Base-by-base conservation (phyloP, 2,797 vertebrate species). In the Sitta carolinensis region DNA sequence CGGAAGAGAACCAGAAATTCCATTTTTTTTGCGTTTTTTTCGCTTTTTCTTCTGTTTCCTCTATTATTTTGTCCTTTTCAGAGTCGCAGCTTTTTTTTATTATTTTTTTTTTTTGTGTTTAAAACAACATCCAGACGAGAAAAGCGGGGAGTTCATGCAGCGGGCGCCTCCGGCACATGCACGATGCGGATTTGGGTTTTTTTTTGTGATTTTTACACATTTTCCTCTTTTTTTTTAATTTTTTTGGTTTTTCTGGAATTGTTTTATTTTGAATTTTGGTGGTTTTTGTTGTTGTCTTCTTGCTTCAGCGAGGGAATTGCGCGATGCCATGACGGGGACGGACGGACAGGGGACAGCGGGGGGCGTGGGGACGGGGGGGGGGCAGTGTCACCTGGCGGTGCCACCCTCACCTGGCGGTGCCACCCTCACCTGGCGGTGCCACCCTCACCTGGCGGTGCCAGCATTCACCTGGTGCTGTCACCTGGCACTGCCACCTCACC, bases 81-180 rank as follows among this genome's bases (percentile, higher is more conserved):
- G 18, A 42, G 43, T 34, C 32, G 20, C 22, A 58, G n/a, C 51
- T n/a, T 36, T 36, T 36, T 36, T 36, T 36, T 36, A 36, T 36
- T 36, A 10, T 26, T 26, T 4, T 25, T 14, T 3, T 22, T 30
- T 38, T 25, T 27, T 23, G 29, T 38, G 36, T 79, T n/a, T 11
- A 42, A 74, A 91, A 93, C 96, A 91, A 93, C 96, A 96, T 93
- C 94, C 94, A 97, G 95, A 95, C 87, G 69, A 95, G 98, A 94
- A 98, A 98, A 98, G 98, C 98, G 84, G 97, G 93, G 97, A 95
- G 97, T 97, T 98, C 98, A 98, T 99, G 98, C 98, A 98, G 98
- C 97, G 98, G 83, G 87, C 81, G 67, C 89, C 98, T 98, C 72
- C 63, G 98, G 97, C 98, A 98, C 98, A 99, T 99, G 98, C 98